These are phyloP conservation scores for Drosophila macrospina DNA, from an alignment of 2,888 invertebrate species.

Conservation along the genomic window DNA sequence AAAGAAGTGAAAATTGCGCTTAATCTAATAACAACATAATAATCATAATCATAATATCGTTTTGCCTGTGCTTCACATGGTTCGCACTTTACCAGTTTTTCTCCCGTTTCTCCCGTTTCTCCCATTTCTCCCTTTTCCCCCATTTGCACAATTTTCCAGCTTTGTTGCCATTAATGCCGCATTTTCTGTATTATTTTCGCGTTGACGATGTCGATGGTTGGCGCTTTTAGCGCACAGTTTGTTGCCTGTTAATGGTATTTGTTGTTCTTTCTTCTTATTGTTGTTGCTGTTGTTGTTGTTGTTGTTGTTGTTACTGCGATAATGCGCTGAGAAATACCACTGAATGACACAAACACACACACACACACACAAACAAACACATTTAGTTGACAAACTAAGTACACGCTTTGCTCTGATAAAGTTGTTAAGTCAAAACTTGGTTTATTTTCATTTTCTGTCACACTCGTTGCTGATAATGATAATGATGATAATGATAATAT, in stretches of 20 bases:
- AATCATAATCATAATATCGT: conserved; percentile 83
- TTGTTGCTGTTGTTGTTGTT: conserved; percentile 39
- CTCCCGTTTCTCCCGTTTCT: neutral
- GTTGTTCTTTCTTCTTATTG: conserved; percentile 38
- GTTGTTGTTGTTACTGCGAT: conserved; percentile 43
- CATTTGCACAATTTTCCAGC: conserved; percentile 7
- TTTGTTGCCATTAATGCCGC: conserved; percentile 72
- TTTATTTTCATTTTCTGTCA: conserved; percentile 35
- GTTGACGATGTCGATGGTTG: conserved; percentile 67
- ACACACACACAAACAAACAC: conserved; percentile 17
- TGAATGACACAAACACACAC: conserved; percentile 35
- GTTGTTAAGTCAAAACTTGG: conserved; percentile 78
- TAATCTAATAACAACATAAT: conserved; percentile 84
- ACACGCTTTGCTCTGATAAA: conserved; percentile 66
- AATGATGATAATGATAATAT: conserved; percentile 27
- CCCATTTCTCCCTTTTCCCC: neutral
- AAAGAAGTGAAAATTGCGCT: conserved; percentile 78
- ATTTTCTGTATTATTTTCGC: conserved; percentile 78
- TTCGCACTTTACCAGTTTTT: conserved; percentile 13
- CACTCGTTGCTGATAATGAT: conserved; percentile 31
- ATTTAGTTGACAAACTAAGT: conserved; percentile 47
- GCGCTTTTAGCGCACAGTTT: conserved; percentile 74
- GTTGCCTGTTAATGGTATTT: conserved; percentile 70
- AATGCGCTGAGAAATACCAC: conserved; percentile 74
- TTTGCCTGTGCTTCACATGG: conserved; percentile 63